Evolutionary conservation across 92 coral and sea anemone genomes (phyloP).

Genomic region (Heteractis magnifica): DNA sequence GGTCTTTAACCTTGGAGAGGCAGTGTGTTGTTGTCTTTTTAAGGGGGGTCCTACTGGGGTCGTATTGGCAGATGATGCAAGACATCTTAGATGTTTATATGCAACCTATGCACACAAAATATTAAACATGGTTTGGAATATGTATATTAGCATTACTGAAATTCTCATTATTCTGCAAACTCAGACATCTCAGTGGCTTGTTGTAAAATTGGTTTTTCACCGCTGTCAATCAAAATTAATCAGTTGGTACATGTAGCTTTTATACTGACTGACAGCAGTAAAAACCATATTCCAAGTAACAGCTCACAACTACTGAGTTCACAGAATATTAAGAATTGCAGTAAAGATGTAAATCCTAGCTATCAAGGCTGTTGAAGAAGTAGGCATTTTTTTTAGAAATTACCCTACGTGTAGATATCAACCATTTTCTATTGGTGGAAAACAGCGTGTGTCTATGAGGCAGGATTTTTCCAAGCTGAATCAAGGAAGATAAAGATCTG

Average conservation of each 20-base stretch:
- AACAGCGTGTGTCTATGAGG: neutral
- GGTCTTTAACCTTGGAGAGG: constrained; percentile 20
- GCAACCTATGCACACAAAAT: constrained; percentile 2
- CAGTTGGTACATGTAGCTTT: too few species aligned
- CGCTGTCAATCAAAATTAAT: too few species aligned
- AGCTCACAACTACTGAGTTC: too few species aligned
- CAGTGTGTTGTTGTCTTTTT: constrained; percentile 27
- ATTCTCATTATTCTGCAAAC: too few species aligned
- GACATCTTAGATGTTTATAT: constrained; percentile 6
- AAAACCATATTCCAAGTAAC: too few species aligned
- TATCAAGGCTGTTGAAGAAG: too few species aligned
- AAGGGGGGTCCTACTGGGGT: constrained; percentile 13
- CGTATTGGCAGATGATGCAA: constrained; percentile 23
- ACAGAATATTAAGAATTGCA: too few species aligned
- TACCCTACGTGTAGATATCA: neutral
- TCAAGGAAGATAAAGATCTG: neutral
- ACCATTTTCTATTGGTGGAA: neutral
- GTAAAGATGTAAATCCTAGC: too few species aligned
- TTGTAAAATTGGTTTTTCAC: too few species aligned
- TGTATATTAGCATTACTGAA: too few species aligned
- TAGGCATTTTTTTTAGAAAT: neutral
- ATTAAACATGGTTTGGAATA: neutral
- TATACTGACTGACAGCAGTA: too few species aligned
- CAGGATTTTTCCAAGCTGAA: neutral
- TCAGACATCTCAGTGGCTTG: too few species aligned